Conservation (phyloP, 2,797 vertebrate species). For the Hephaestus fuliginosus region DNA sequence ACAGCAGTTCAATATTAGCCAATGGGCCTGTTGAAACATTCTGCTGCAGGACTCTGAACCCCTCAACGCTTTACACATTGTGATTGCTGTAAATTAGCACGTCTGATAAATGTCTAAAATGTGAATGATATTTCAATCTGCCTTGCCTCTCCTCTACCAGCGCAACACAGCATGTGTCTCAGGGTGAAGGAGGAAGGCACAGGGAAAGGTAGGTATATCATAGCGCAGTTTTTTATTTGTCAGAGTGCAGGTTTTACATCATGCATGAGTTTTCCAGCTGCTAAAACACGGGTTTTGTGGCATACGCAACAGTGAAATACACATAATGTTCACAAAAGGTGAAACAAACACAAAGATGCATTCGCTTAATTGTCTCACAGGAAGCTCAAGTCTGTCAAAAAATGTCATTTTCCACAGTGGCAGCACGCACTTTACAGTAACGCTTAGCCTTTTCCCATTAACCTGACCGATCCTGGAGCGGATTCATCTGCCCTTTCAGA, state of each 20-base stretch:
- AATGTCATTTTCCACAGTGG: slow-evolving; percentile 17
- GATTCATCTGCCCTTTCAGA: slow-evolving; percentile 71
- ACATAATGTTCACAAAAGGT: not conserved
- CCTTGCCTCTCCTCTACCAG: not conserved
- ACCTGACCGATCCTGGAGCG: slow-evolving; percentile 40
- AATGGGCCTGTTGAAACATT: not conserved
- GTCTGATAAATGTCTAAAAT: slow-evolving; percentile 15
- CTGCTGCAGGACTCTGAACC: slow-evolving; percentile 2
- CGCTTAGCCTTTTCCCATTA: slow-evolving; percentile 60
- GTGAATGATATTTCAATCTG: slow-evolving; percentile 12
- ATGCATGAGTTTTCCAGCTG: not conserved
- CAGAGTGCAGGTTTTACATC: not conserved
- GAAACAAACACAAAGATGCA: slow-evolving; percentile 27
- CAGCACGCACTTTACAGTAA: slow-evolving; percentile 45
- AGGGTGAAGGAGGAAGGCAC: not conserved
- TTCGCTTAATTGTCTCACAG: slow-evolving; percentile 8
- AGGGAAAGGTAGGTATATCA: not conserved
- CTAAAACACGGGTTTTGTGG: slow-evolving; percentile 6
- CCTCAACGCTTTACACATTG: slow-evolving; percentile 19
- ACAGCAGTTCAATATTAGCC: slow-evolving; percentile 9
- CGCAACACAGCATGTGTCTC: not conserved
- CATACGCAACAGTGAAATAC: not conserved
- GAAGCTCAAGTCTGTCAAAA: slow-evolving; percentile 10
- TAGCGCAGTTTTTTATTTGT: not conserved
- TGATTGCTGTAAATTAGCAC: slow-evolving; percentile 34